These are phyloP conservation scores for Crotalus tigris DNA, from an alignment of 2,113 vertebrate species.

Conservation along the genomic window DNA sequence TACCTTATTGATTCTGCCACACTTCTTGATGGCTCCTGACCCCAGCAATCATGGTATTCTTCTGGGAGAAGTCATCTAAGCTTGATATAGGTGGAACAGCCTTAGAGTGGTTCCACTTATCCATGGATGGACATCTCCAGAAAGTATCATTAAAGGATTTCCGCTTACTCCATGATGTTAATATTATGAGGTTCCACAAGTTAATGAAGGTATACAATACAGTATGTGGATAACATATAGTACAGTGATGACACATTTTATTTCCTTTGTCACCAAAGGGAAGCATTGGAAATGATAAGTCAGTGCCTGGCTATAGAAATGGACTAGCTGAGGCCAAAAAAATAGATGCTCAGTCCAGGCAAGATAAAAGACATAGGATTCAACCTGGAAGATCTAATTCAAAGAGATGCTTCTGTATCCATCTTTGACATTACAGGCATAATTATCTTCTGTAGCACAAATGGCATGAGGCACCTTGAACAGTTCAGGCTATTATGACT, in stretches of 20 bases:
- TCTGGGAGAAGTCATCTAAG: neutral
- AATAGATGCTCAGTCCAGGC: neutral
- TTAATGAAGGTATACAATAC: neutral
- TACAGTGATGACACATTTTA: neutral
- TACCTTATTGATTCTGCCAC: neutral
- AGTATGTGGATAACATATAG: neutral
- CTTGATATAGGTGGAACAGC: neutral
- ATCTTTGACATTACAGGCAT: neutral
- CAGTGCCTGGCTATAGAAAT: neutral
- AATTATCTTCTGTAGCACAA: neutral
- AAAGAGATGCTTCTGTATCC: neutral
- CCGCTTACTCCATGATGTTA: neutral
- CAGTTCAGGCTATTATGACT: neutral
- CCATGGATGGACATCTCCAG: neutral
- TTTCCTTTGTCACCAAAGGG: neutral
- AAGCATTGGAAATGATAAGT: neutral
- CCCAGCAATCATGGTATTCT: neutral
- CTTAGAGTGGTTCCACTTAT: neutral
- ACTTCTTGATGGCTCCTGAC: neutral
- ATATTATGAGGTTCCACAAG: neutral
- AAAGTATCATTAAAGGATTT: neutral
- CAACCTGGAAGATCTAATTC: neutral
- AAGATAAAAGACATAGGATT: neutral
- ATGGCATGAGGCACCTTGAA: neutral
- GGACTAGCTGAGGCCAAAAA: neutral